phyloP scores from a whole-genome alignment of 1,140 invertebrate species.

The Ceratosolen fusciceps region DNA sequence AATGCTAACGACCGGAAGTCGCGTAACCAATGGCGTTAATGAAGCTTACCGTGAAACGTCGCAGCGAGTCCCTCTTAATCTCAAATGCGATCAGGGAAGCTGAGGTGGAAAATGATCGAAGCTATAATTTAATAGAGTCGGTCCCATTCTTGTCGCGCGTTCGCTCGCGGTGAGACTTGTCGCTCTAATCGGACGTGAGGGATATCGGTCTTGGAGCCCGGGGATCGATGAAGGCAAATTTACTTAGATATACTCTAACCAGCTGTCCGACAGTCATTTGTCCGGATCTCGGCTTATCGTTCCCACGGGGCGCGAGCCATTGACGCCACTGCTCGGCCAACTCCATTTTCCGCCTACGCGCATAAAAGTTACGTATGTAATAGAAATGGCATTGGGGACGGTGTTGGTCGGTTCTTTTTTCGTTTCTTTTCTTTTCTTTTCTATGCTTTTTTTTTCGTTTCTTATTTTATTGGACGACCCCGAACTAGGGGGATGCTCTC shows the following conservation, averaged over 20 bases:
- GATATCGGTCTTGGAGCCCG: constrained; percentile 52
- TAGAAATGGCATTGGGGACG: constrained; percentile 4
- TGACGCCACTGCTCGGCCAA: not conserved
- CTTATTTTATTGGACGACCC: no score
- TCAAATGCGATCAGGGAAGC: no score
- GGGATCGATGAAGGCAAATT: constrained; percentile 65
- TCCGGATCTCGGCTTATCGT: constrained; percentile 61
- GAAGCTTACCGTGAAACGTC: no score
- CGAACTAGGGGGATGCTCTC: no score
- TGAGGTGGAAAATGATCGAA: no score
- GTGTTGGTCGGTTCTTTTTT: not conserved
- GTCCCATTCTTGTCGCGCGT: constrained; percentile 3
- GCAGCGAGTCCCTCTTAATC: no score
- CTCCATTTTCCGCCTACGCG: not conserved
- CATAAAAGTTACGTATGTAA: constrained; percentile 19
- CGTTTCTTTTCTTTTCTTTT: no score
- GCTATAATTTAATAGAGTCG: no score
- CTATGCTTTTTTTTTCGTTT: no score
- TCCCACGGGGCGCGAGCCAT: constrained; percentile 55
- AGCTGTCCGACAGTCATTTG: constrained; percentile 63
- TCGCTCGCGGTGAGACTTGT: constrained; percentile 50
- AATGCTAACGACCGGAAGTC: no score
- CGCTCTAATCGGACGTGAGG: constrained; percentile 63
- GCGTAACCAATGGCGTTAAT: no score
- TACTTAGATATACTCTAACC: constrained; percentile 62